A percentile compares a stretch with the other conserved stretches of the same genome.
Evolutionary conservation across 1,140 invertebrate genomes (phyloP).

Genomic region (Nymphalis io): DNA sequence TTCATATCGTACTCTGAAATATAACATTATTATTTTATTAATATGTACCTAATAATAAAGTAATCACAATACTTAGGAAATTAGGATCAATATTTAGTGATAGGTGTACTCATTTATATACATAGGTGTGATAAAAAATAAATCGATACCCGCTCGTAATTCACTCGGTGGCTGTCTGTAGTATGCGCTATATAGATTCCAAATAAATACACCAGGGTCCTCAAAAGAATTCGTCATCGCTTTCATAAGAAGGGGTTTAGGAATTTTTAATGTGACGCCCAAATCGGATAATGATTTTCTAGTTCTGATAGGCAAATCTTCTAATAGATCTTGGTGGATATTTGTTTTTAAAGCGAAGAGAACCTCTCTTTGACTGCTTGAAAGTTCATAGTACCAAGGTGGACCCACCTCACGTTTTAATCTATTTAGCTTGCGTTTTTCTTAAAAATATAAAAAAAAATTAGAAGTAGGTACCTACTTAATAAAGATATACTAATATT

Average conservation of each 20-base stretch:
- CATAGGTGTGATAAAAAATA: not conserved
- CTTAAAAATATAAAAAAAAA: slow-evolving; percentile 23
- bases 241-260: slow-evolving; percentile 53
- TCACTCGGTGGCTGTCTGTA: slow-evolving; percentile 63
- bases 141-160: slow-evolving; percentile 46
- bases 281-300: slow-evolving; percentile 61
- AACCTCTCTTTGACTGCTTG: slow-evolving; percentile 54
- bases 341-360: slow-evolving; percentile 50
- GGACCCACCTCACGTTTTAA: slow-evolving; percentile 57
- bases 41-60: not conserved
- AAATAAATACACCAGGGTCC: slow-evolving; percentile 68
- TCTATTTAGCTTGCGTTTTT: slow-evolving; percentile 50
- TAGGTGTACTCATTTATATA: not conserved
- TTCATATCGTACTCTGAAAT: slow-evolving; percentile 68
- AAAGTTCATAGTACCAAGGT: slow-evolving; percentile 64
- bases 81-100: too few relatives aligned
- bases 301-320: slow-evolving; percentile 56
- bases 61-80: too few relatives aligned
- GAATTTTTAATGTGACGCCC: slow-evolving; percentile 59
- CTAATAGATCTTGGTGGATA: slow-evolving; percentile 69
- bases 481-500: too few relatives aligned
- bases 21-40: slow-evolving; percentile 5
- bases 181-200: slow-evolving; percentile 60
- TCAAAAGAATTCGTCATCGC: slow-evolving; percentile 57
- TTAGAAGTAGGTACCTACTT: too few relatives aligned